phyloP scores from a whole-genome alignment of 2,797 vertebrate species.

The Sparidentex hasta region DNA sequence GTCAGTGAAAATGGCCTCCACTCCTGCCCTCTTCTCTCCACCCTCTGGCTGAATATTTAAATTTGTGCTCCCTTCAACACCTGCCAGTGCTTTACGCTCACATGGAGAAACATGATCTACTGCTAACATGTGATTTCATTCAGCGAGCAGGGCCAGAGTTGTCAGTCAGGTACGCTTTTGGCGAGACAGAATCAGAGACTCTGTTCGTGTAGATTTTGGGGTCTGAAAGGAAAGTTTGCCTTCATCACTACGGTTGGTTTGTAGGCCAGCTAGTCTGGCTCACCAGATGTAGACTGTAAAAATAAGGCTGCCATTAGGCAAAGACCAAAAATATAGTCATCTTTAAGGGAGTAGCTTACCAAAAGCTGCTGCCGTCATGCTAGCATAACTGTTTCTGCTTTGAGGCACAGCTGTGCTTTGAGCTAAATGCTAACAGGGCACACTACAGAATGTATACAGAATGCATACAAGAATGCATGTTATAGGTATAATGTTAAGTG shows the following conservation, averaged over 20 bases:
- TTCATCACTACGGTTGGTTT: too few relatives aligned
- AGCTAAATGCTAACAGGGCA: not conserved
- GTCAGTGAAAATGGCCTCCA: slow-evolving; percentile 74
- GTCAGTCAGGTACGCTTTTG: not conserved
- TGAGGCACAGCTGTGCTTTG: too few relatives aligned
- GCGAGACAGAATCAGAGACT: not conserved
- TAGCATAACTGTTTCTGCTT: too few relatives aligned
- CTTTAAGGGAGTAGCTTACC: too few relatives aligned
- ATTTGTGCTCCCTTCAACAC: slow-evolving; percentile 76
- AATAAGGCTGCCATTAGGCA: too few relatives aligned
- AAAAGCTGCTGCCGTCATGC: too few relatives aligned
- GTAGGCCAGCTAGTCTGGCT: too few relatives aligned
- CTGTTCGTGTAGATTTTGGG: not conserved
- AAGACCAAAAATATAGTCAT: too few relatives aligned
- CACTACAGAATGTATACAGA: not conserved
- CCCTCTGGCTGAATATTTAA: slow-evolving; percentile 75
- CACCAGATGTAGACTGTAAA: too few relatives aligned
- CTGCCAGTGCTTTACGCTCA: slow-evolving; percentile 79
- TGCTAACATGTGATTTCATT: slow-evolving; percentile 53
- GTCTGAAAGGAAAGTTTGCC: too few relatives aligned
- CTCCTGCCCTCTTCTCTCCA: slow-evolving; percentile 38
- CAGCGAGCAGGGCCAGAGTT: slow-evolving; percentile 8
- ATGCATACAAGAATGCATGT: too few relatives aligned
- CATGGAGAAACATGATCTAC: slow-evolving; percentile 55
- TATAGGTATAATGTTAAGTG: too few relatives aligned